A percentile compares a stretch with the other conserved stretches of the same genome.
Conservation (phyloP, 1,140 invertebrate species). For the Drosophila mayri region DNA sequence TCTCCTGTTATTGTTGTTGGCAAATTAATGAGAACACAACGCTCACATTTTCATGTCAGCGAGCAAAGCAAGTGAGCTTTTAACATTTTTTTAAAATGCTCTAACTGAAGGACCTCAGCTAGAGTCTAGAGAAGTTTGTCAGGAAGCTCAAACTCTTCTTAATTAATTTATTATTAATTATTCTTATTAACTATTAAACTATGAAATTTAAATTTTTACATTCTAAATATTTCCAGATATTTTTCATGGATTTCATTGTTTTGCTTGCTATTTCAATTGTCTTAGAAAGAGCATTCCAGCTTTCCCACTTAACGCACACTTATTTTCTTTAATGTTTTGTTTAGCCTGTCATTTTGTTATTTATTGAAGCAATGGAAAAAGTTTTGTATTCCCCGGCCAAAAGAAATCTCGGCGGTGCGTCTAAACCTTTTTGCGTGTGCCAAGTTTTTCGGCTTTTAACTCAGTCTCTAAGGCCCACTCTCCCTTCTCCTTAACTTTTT, state of each 20-base stretch:
- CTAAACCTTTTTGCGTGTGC: conserved; percentile 67
- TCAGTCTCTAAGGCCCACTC: conserved; percentile 23
- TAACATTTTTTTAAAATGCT: conserved; percentile 23
- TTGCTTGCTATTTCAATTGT: background rate
- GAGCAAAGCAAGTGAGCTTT: conserved; percentile 34
- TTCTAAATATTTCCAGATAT: too few relatives aligned
- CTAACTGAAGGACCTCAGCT: background rate
- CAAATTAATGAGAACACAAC: conserved; percentile 71
- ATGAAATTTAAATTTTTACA: too few relatives aligned
- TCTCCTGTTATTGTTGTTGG: conserved; percentile 43
- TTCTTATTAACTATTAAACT: too few relatives aligned
- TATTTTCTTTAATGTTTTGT: conserved; percentile 18
- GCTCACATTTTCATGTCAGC: conserved; percentile 63
- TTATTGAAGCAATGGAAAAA: conserved; percentile 62
- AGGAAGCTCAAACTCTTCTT: background rate
- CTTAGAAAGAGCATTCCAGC: conserved; percentile 2
- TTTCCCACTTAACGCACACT: background rate
- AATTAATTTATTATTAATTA: background rate
- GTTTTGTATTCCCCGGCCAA: conserved; percentile 49
- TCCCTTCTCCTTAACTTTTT: conserved; percentile 3
- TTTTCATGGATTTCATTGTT: too few relatives aligned
- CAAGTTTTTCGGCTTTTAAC: conserved; percentile 77
- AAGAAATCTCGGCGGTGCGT: conserved; percentile 66
- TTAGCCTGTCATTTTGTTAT: conserved; percentile 68
- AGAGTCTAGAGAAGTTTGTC: background rate